Base-by-base conservation (phyloP, 2,113 vertebrate genomes). In the Aix galericulata region DNA sequence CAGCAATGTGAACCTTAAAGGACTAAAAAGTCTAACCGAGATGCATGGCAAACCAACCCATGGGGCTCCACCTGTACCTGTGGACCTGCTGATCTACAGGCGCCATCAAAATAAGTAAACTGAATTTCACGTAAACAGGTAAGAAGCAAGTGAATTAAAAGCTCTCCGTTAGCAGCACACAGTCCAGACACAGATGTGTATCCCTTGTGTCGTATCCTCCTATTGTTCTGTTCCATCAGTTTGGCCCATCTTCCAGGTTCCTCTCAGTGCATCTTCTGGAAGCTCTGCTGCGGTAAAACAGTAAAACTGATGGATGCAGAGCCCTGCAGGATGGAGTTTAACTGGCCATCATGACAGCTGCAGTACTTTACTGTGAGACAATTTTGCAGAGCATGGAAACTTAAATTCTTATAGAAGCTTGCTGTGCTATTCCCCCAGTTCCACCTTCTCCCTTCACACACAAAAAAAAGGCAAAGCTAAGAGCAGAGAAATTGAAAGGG, bases 101-200 rank as follows among this genome's bases (percentile, higher is more conserved):
- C 29, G 53, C 1, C 26, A 50, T 4, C 66, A 78, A 62, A 77
- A 62, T 34, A 52, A 86, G 23, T 31, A 72, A 29, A 68, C 3
- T 17, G 59, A 74, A 93, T 31, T 58, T 76, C 27, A 34, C 0
- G 0, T 9, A 50, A 59, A 63, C 1, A 1, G 11, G 3, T 25
- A 67, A 32, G 50, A 42, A 82, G 27, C 26, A 91, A 92, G 32
- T 3, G 17, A 88, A 67, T 18, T 50, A 63, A 89, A 82, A 12
- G 1, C 17, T 42, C 75, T 80, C 31, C 10, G 42, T 17, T 76
- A 75, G 40, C 60, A 71, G 69, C 9, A 23, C 17, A 25, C 38
- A 11, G 22, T 34, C 56, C 80, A 36, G 44, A 50, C 38, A 58
- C 17, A 52, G 42, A 78, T 18, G 25, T 4, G 4, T 4, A 78